These are phyloP conservation scores for Elymnias hypermnestra DNA, from an alignment of 1,140 invertebrate genomes.

Conservation along the genomic window DNA sequence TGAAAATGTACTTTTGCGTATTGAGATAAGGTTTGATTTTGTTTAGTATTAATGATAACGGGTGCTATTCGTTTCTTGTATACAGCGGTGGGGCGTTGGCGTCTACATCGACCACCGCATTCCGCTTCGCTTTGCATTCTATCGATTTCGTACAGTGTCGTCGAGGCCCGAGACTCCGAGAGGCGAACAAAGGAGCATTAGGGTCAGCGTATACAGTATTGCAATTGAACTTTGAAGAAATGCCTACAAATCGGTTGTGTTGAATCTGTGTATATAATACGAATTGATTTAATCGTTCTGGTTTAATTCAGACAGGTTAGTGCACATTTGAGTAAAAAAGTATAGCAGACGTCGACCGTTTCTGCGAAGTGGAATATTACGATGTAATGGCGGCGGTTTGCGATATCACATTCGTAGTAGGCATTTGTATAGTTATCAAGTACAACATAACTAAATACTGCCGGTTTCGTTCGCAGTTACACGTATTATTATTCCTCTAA, in stretches of 20 bases:
- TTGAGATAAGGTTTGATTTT: too few species aligned
- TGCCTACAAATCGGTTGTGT: conserved; percentile 15
- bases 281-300: conserved; percentile 25
- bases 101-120: conserved; percentile 19
- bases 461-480: too few species aligned
- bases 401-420: too few species aligned
- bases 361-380: conserved; percentile 5
- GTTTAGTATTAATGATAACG: too few species aligned
- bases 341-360: background rate
- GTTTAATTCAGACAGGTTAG: conserved; percentile 37
- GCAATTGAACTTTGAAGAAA: conserved; percentile 20
- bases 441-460: too few species aligned
- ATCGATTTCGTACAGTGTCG: conserved; percentile 21
- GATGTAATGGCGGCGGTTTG: too few species aligned
- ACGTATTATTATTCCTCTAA: too few species aligned
- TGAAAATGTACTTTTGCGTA: too few species aligned
- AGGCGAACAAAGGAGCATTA: conserved; percentile 39
- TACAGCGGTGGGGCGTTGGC: conserved; percentile 35
- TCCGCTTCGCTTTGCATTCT: conserved; percentile 11
- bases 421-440: too few species aligned
- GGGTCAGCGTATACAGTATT: conserved; percentile 14
- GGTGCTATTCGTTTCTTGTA: too few species aligned
- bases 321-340: conserved; percentile 23
- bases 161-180: conserved; percentile 25
- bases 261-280: conserved; percentile 26